Percentiles rank a stretch among this genome's conserved stretches.
These are phyloP conservation scores for Ctenopoma multispine DNA, from an alignment of 2,797 vertebrate species.

Conservation along the genomic window DNA sequence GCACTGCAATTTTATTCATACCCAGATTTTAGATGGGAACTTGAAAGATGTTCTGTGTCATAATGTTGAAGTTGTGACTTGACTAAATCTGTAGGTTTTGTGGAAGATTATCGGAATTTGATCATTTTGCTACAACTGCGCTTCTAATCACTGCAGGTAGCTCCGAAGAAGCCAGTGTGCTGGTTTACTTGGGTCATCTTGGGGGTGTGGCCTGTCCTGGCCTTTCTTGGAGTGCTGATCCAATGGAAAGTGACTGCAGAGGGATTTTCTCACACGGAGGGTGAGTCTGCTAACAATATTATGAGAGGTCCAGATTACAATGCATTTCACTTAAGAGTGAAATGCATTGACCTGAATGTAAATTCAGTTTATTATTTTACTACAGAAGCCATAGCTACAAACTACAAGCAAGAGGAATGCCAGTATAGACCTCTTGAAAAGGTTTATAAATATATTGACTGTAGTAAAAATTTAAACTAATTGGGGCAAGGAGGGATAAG, in stretches of 20 bases:
- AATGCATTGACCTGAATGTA: background rate
- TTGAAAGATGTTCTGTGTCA: too few species aligned
- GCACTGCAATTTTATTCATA: background rate
- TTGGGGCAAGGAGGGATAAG: background rate
- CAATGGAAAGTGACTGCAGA: slow-evolving; percentile 98
- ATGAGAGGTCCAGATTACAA: too few species aligned
- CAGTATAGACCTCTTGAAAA: too few species aligned
- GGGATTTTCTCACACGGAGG: slow-evolving; percentile 97
- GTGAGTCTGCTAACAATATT: slow-evolving; percentile 73
- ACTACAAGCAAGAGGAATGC: too few species aligned
- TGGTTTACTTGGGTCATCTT: slow-evolving; percentile 99
- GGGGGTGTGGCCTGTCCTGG: slow-evolving; percentile 94
- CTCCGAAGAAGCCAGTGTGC: slow-evolving; percentile 90
- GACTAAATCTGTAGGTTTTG: background rate
- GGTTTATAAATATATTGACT: background rate
- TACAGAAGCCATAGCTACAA: too few species aligned
- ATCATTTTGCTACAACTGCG: background rate
- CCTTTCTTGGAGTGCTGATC: slow-evolving; percentile 92
- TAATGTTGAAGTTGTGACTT: background rate
- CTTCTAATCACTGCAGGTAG: slow-evolving; percentile 78
- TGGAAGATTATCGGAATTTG: background rate
- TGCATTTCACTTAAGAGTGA: too few species aligned
- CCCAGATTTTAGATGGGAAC: too few species aligned
- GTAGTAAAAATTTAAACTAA: background rate
- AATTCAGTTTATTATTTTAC: background rate